Percentiles rank a stretch among this genome's conserved stretches.
These are phyloP conservation scores for Rhagonycha fulva DNA, from an alignment of 2,888 invertebrate genomes.

Conservation along the genomic window DNA sequence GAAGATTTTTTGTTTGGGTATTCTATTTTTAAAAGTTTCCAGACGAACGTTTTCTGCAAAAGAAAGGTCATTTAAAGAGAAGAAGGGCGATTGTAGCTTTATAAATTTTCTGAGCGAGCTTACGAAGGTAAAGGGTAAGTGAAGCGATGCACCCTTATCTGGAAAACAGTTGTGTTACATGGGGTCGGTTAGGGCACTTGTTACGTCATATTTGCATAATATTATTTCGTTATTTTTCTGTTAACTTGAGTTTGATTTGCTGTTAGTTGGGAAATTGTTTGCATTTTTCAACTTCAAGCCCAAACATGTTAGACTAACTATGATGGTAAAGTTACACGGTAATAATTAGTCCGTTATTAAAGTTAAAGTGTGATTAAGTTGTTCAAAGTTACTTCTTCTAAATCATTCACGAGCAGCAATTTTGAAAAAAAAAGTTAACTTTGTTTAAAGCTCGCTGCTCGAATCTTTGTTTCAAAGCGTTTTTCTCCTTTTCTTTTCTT, in stretches of 20 bases:
- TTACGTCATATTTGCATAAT: conserved; percentile 30
- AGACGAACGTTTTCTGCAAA: neutral
- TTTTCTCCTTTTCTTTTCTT: neutral
- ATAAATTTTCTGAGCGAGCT: conserved; percentile 12
- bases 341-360: neutral
- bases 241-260: conserved; percentile 25
- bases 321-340: neutral
- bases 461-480: neutral
- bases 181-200: conserved; percentile 32
- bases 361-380: neutral
- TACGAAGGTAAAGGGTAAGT: conserved; percentile 32
- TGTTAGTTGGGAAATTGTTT: conserved; percentile 21
- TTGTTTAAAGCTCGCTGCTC: neutral
- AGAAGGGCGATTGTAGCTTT: conserved; percentile 13
- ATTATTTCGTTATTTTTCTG: conserved; percentile 25
- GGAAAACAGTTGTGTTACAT: conserved; percentile 24
- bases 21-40: neutral
- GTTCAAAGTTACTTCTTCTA: neutral
- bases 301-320: neutral
- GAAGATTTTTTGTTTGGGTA: neutral
- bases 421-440: neutral
- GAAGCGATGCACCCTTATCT: conserved; percentile 32
- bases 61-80: conserved; percentile 4
- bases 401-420: neutral
- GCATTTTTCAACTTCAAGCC: too few species aligned